Base-by-base conservation (phyloP, 1,140 invertebrate genomes). In the Steinernema feltiae region DNA sequence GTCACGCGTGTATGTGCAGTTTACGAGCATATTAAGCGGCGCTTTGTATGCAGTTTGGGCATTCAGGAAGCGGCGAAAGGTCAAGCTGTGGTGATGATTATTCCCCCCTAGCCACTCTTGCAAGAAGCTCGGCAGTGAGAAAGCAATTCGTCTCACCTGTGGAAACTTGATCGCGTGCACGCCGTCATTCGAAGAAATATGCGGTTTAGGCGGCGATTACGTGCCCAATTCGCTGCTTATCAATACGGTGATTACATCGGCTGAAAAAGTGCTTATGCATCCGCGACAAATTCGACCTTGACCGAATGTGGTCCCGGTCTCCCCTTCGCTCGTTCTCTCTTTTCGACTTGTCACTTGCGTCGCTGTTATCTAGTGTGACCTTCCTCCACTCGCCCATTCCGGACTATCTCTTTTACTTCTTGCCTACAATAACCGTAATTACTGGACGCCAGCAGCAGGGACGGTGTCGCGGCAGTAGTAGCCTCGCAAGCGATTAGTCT, bases 291-390 rank as follows among this genome's bases (percentile, higher is more conserved):
- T 63, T 3, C 53, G 53, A 63, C 53, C 53, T 63, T 63, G 53
- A 63, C 53, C 53, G 53, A 63, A 63, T 15, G 24, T n/a, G 53
- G 53, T n/a, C 3, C 53, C 53, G 3, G 53, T n/a, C 53, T 63
- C 53, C 7, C 3, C 53, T 3, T 21, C 53, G 24, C 7, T 17
- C 53, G 53, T 27, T 27, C 53, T n/a, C 53, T 63, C 53, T 63
- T 27, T 63, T 63, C 53, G 24, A 63, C 53, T 63, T 63, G 12
- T 63, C 53, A 63, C 53, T 63, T 63, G 53, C 53, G 24, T 3
- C 53, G 15, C 15, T 63, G 7, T 63, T 63, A 63, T 63, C 53
- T 63, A 63, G 53, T 63, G 53, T 63, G 53, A 63, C 53, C 53
- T 63, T 27, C 53, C 3, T 21, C 53, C 24, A n/a, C n/a, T n/a